These are phyloP conservation scores for Sphinx pinastri DNA, from an alignment of 2,888 invertebrate species.

Conservation along the genomic window DNA sequence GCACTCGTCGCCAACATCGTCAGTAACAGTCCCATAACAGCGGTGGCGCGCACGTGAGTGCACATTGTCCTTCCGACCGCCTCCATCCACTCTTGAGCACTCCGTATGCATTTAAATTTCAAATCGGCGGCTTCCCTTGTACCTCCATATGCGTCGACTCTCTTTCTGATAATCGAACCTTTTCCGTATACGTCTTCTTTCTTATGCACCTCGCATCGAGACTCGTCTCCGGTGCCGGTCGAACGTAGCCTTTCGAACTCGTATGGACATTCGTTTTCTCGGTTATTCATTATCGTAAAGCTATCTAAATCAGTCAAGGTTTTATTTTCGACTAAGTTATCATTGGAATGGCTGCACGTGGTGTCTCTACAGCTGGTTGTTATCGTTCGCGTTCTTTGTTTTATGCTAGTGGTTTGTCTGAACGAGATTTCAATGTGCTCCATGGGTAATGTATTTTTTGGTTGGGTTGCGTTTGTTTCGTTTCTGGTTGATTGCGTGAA, in stretches of 20 bases:
- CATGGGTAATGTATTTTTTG: conserved; percentile 30
- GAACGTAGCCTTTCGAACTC: conserved; percentile 59
- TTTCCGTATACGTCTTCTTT: conserved; percentile 67
- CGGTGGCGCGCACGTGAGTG: conserved; percentile 59
- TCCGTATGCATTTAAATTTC: conserved; percentile 72
- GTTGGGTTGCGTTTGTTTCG: conserved; percentile 28
- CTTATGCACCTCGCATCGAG: conserved; percentile 62
- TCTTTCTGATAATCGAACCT: conserved; percentile 70
- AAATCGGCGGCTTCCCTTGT: conserved; percentile 69
- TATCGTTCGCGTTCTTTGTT: conserved; percentile 42
- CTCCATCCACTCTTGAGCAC: conserved; percentile 61
- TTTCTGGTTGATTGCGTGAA: conserved; percentile 21
- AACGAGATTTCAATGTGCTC: conserved; percentile 27
- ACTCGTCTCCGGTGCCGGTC: conserved; percentile 47
- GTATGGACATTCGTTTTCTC: conserved; percentile 56
- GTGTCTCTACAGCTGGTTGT: conserved; percentile 53
- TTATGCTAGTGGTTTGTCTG: conserved; percentile 27
- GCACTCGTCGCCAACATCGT: conserved; percentile 61
- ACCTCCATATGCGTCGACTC: conserved; percentile 66
- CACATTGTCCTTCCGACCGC: conserved; percentile 70
- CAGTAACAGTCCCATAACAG: conserved; percentile 64
- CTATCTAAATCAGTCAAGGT: conserved; percentile 76
- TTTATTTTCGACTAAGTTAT: conserved; percentile 63
- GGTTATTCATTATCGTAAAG: conserved; percentile 63
- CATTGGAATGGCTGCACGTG: conserved; percentile 71